Percentiles rank a stretch among this genome's conserved stretches.
phyloP scores from a whole-genome alignment of 2,888 invertebrate species.

The Drosophila fungiperda region DNA sequence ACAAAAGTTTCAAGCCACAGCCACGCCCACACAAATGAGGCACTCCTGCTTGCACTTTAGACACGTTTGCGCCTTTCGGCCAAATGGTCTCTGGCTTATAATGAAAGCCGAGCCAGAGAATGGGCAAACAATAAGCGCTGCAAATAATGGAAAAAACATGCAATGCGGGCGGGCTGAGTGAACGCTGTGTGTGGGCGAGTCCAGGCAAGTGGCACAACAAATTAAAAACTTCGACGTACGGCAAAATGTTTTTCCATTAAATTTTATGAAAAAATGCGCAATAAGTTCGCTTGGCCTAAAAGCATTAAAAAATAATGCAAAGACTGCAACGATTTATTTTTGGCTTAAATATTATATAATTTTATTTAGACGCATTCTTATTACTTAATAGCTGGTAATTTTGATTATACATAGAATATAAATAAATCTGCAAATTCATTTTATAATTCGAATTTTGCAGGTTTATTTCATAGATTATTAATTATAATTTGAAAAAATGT shows the following conservation, averaged over 20 bases:
- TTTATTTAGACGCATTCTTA: not conserved
- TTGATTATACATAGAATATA: not conserved
- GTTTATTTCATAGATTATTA: not conserved
- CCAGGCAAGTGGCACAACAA: conserved; percentile 68
- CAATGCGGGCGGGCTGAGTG: conserved; percentile 42
- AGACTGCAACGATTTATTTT: conserved; percentile 21
- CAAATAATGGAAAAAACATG: conserved; percentile 55
- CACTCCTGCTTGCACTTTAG: conserved; percentile 69
- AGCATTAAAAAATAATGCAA: conserved; percentile 55
- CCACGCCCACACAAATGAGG: conserved; percentile 51
- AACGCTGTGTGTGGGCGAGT: conserved; percentile 34
- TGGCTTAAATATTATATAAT: not conserved
- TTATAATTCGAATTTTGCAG: not conserved
- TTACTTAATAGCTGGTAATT: not conserved
- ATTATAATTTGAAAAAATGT: not conserved
- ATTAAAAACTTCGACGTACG: conserved; percentile 72
- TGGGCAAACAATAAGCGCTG: conserved; percentile 53
- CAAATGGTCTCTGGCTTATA: conserved; percentile 75
- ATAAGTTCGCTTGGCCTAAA: conserved; percentile 59
- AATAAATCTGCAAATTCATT: not conserved
- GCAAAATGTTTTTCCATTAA: conserved; percentile 78
- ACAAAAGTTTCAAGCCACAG: conserved; percentile 60
- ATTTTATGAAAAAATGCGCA: conserved; percentile 76
- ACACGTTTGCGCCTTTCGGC: conserved; percentile 77
- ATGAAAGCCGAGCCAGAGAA: conserved; percentile 63